Conservation (phyloP, 2,888 invertebrate species). For the Patella pellucida region DNA sequence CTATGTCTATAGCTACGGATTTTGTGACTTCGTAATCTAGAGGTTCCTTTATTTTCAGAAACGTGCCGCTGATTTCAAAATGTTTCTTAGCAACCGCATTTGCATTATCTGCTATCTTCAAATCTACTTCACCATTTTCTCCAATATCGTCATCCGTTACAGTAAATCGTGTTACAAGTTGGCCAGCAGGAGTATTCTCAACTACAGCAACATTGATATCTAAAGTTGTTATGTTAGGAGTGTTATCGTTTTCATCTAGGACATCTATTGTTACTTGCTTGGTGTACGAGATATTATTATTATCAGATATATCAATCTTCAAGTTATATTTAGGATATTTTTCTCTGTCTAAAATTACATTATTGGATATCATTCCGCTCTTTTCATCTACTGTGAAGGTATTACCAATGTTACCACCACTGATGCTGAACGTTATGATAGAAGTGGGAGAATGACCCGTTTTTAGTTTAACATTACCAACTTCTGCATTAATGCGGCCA, state of each 20-base stretch:
- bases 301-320: slow-evolving; percentile 31
- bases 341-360: slow-evolving; percentile 37
- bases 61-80: slow-evolving; percentile 32
- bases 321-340: slow-evolving; percentile 35
- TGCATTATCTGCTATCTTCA: slow-evolving; percentile 29
- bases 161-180: slow-evolving; percentile 36
- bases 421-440: slow-evolving; percentile 35
- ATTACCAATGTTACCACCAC: slow-evolving; percentile 41
- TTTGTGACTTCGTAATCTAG: slow-evolving; percentile 38
- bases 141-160: slow-evolving; percentile 51
- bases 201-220: slow-evolving; percentile 35
- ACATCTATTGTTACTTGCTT: slow-evolving; percentile 39
- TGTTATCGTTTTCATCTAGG: slow-evolving; percentile 54
- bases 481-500: slow-evolving; percentile 22
- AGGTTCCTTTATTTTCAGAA: slow-evolving; percentile 29
- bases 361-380: slow-evolving; percentile 34
- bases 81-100: slow-evolving; percentile 31
- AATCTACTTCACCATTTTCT: slow-evolving; percentile 39
- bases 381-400: slow-evolving; percentile 34
- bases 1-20: slow-evolving; percentile 32
- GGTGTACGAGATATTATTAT: slow-evolving; percentile 29
- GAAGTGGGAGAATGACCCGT: slow-evolving; percentile 30
- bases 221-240: slow-evolving; percentile 39
- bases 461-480: slow-evolving; percentile 39
- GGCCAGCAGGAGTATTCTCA: slow-evolving; percentile 50